Base-by-base conservation (phyloP, 2,113 vertebrate species). In the Vulpes ferrilata region DNA sequence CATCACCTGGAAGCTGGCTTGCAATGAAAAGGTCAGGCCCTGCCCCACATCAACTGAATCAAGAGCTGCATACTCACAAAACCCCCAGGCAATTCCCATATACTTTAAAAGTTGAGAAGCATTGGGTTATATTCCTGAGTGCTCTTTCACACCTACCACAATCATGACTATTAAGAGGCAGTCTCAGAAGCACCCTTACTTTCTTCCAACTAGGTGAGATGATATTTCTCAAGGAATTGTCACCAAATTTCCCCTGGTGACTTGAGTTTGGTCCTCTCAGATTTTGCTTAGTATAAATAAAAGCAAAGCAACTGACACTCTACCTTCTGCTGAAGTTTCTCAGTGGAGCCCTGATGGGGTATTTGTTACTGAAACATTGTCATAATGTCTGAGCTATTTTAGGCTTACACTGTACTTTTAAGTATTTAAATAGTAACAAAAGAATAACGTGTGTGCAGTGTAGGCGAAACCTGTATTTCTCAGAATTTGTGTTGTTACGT, bases 401-500 rank as follows among this genome's bases (percentile, higher is more conserved):
- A 87, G 79, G 35, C 60, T 93, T 80, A 27, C 23, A 22, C 59
- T 48, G 23, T 78, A 92, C 64, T 95, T 95, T 97, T 92, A 95
- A 89, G 51, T 79, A 81, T 76, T 94, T 95, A 96, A 96, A 93
- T 88, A 94, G 95, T 67, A 97, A 96, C 87, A 95, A 92, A 97
- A 93, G 87, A 96, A 80, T 81, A 88, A 85, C 2, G 13, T 85
- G n/a, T 64, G 35, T 85, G 60, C 19, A 53, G 30, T 67, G 85
- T 95, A 95, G 95, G 81, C 0, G 16, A 96, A 93, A 91, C 17
- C 64, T 96, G 2, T 38, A 87, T 95, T 96, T 98, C 65, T 85
- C 93, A 95, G 84, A 97, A 96, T 96, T 95, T 96, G 55, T 78
- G n/a, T 81, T 95, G 80, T 82, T 97, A 81, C 0, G 0, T 92